A percentile compares a stretch with the other conserved stretches of the same genome.
Conservation (phyloP, 1,140 invertebrate species). For the Drosophila sucinea region DNA sequence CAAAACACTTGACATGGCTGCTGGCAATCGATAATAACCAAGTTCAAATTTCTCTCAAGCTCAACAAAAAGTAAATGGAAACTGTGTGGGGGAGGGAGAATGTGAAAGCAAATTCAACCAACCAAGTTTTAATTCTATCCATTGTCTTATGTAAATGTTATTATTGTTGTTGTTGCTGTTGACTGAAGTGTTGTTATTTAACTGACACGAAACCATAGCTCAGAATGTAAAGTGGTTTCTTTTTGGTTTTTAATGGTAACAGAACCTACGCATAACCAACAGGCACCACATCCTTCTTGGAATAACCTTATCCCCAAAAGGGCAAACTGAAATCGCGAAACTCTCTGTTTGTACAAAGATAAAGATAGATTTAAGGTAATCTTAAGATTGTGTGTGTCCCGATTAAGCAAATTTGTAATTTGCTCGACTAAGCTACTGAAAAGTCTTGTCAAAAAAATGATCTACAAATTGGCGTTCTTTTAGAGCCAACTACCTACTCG, state of each 20-base stretch:
- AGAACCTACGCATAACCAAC: too few relatives aligned
- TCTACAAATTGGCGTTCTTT: too few relatives aligned
- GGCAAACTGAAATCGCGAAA: too few relatives aligned
- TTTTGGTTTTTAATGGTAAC: neutral
- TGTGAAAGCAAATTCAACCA: neutral
- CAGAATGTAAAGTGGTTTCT: constrained; percentile 1
- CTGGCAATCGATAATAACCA: constrained; percentile 63
- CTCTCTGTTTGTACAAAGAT: too few relatives aligned
- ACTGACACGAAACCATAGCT: constrained; percentile 13
- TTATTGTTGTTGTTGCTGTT: constrained; percentile 15
- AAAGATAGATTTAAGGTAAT: too few relatives aligned
- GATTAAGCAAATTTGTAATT: too few relatives aligned
- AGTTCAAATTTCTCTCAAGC: constrained; percentile 52
- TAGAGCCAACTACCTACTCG: too few relatives aligned
- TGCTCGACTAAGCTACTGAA: too few relatives aligned
- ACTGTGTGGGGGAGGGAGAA: neutral
- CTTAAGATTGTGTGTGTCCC: too few relatives aligned
- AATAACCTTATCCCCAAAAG: too few relatives aligned
- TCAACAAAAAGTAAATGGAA: constrained; percentile 38
- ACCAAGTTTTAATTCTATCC: constrained; percentile 19
- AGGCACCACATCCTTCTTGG: too few relatives aligned
- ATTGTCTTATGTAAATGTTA: constrained; percentile 55
- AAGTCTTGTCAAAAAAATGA: too few relatives aligned
- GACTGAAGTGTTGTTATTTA: constrained; percentile 12
- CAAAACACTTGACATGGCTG: constrained; percentile 70